Evolutionary conservation across 2,888 invertebrate species (phyloP), one percentile per base, ranked within the genome.

Genomic region (Caenorhabditis sulstoni): DNA sequence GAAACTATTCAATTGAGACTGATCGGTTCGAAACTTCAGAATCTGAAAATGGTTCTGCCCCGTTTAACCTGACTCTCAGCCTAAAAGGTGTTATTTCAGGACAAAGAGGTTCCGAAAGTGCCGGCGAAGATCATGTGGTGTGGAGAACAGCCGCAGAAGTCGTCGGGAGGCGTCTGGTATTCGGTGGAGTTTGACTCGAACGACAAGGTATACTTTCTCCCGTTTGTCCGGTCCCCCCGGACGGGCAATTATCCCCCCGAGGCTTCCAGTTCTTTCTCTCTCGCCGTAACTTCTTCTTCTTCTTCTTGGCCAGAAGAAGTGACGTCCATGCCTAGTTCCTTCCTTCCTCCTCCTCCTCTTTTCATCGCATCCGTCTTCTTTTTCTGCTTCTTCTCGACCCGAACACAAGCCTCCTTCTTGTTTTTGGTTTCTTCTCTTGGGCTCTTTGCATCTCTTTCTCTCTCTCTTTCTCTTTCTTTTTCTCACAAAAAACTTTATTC

Each of bases 41-140:
- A n/a, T n/a, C n/a, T n/a, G n/a, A n/a, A n/a, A n/a, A n/a, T n/a
- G n/a, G n/a, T n/a, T n/a, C n/a, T n/a, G 11, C 37, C 37, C 7
- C 11, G 11, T 8, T 37, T 8, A 37, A 37, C 11, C 37, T 37
- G 7, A 37, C 37, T 37, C 11, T 11, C 7, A 37, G 37, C 44
- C n/a, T n/a, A n/a, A n/a, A n/a, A n/a, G n/a, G n/a, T n/a, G 3
- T 14, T 44, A 8, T 71, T 71, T 29, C 71, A 78, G 78, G 71
- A 66, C 41, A 49, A 59, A n/a, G 41, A 35, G 16, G 71, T 78
- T 66, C 65, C 61, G 23, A 47, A 61, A 22, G 59, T 59, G 39
- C 77, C 77, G 12, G 78, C 71, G 5, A 66, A 71, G 55, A 59
- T 78, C 16, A 47, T 55, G 16, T 78, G 78, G 78, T 71, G 71